Evolutionary conservation across 2,888 invertebrate genomes (phyloP).

Genomic region (Drosophila prolongata): DNA sequence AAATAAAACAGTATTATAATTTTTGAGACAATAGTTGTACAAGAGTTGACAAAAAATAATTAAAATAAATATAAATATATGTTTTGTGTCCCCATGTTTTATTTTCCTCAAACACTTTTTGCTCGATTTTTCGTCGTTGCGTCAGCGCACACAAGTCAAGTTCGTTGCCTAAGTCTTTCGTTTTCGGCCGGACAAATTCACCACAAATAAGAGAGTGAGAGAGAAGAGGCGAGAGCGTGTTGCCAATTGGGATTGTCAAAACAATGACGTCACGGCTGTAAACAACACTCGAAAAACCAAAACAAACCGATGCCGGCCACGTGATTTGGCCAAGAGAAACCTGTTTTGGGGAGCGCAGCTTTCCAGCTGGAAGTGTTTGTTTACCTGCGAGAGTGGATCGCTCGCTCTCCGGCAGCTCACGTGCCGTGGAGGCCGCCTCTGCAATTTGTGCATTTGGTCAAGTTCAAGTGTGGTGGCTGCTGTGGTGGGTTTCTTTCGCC

Average conservation of each 20-base stretch:
- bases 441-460: conserved; percentile 81
- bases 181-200: conserved; percentile 26
- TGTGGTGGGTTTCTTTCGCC: conserved; percentile 47
- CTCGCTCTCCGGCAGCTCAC: conserved; percentile 24
- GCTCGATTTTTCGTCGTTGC: conserved; percentile 35
- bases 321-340: conserved; percentile 61
- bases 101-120: conserved; percentile 7
- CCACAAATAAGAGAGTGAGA: conserved; percentile 8
- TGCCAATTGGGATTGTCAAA: conserved; percentile 69
- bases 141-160: conserved; percentile 53
- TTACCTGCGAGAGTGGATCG: conserved; percentile 54
- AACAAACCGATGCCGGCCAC: conserved; percentile 75
- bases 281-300: conserved; percentile 72
- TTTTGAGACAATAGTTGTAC: too few relatives aligned
- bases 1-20: too few relatives aligned
- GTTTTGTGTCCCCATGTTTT: neutral
- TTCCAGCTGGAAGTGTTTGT: conserved; percentile 69
- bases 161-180: conserved; percentile 72
- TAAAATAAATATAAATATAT: too few relatives aligned
- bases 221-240: conserved; percentile 8
- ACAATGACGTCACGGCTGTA: conserved; percentile 75
- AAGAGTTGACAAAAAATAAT: too few relatives aligned
- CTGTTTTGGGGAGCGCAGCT: conserved; percentile 38
- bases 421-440: conserved; percentile 59
- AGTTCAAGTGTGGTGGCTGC: conserved; percentile 77